Evolutionary conservation across 2,113 vertebrate species (phyloP), one percentile per base, ranked within the genome.

Genomic region (Stigmatopora argus): DNA sequence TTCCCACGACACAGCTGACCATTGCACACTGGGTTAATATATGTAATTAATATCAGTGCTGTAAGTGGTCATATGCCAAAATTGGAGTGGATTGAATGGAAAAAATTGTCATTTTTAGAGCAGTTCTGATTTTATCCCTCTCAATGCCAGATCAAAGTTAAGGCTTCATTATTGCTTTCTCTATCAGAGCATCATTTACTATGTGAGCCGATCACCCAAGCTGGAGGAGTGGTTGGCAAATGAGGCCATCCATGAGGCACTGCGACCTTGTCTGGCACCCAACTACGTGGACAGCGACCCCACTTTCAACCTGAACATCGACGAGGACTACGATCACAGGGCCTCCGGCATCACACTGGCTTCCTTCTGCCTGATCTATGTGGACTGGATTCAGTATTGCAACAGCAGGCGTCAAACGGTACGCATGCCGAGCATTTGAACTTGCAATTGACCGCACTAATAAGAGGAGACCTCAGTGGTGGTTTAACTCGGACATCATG

Each of bases 351-450:
- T 96, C 67, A 94, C 93, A 0, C 85, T 88, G 47, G 80, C 91
- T 12, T 90, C 94, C 38, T 96, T 95, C 88, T 94, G 94, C 18
- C 85, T 92, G 3, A 76, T 92, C 47, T 94, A 96, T 84, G 89
- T 95, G 6, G 93, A 95, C 75, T 96, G 94, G 94, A 93, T 96
- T 82, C 93, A 94, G 86, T 94, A 95, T 78, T 96, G 94, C 21
- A 92, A 92, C 69, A 91, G 91, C 71, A 89, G 93, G 65, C 87
- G 93, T n/a, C 87, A 91, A 78, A 89, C 91, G 89, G 94, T 95
- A 1, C 81, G 84, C 26, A 10, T 15, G 44, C 60, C 15, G 8
- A 2, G 23, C n/a, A 3, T 23, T 14, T 56, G 15, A 15, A 31
- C 26, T 5, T 55, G 12, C 21, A 55, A 23, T 19, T 60, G 17